Evolutionary conservation across 2,113 vertebrate species (phyloP).

Genomic region (Alouatta palliata): DNA sequence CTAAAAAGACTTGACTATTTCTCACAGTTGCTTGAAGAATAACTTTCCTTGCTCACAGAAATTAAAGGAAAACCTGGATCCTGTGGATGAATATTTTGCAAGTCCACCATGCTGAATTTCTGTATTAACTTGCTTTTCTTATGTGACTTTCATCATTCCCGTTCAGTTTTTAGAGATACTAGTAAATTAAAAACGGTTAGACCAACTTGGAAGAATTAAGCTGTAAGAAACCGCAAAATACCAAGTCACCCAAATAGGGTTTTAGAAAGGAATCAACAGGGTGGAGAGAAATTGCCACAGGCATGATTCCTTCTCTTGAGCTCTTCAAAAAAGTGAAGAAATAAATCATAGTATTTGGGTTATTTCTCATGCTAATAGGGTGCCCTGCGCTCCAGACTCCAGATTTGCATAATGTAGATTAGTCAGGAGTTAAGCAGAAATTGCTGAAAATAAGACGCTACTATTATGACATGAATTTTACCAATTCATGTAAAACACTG

Average conservation of each 20-base stretch:
- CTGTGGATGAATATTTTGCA: accelerated
- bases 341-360: accelerated
- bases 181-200: no score
- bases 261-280: background rate
- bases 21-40: background rate
- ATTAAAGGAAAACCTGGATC: background rate
- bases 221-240: background rate
- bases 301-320: background rate
- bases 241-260: background rate
- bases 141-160: background rate
- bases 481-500: background rate
- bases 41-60: background rate
- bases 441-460: background rate
- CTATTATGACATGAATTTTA: background rate
- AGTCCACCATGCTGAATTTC: no score
- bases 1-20: background rate
- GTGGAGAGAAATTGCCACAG: background rate
- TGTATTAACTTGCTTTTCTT: background rate
- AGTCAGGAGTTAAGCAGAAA: background rate
- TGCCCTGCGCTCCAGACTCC: background rate
- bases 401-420: accelerated
- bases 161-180: background rate
- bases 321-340: background rate
- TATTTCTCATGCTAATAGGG: accelerated
- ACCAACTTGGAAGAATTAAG: background rate